A percentile compares a stretch with the other conserved stretches of the same genome.
Conservation (phyloP, 2,113 vertebrate genomes). For the Callipepla californica region DNA sequence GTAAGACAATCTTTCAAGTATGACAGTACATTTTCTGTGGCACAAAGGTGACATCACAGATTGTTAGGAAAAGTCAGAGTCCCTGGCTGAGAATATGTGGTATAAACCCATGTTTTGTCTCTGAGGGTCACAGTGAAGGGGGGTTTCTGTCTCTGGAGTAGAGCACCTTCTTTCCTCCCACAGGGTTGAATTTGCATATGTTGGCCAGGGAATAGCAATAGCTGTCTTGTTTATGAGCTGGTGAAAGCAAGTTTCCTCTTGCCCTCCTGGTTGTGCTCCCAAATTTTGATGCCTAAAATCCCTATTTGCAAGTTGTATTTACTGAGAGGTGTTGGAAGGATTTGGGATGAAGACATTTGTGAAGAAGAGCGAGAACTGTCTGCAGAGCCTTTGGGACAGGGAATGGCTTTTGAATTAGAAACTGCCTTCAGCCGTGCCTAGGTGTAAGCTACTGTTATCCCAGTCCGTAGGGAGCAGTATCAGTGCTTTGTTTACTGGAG, state of each 20-base stretch:
- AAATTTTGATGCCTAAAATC: neutral
- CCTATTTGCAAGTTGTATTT: neutral
- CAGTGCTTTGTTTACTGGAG: neutral
- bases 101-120: neutral
- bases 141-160: neutral
- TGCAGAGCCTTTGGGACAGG: rapidly evolving
- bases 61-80: neutral
- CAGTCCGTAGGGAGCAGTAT: neutral
- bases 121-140: neutral
- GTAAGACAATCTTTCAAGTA: neutral
- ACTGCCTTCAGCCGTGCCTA: neutral
- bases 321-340: neutral
- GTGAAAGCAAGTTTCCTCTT: neutral
- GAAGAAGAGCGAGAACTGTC: neutral
- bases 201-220: neutral
- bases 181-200: neutral
- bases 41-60: neutral
- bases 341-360: neutral
- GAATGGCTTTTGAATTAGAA: neutral
- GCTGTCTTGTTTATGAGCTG: neutral
- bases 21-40: neutral
- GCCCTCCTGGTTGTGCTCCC: neutral
- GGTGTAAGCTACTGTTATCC: neutral
- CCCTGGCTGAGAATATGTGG: neutral
- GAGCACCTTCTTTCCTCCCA: neutral